Conservation (phyloP, 2,888 invertebrate species). For the Eupithecia exiguata region DNA sequence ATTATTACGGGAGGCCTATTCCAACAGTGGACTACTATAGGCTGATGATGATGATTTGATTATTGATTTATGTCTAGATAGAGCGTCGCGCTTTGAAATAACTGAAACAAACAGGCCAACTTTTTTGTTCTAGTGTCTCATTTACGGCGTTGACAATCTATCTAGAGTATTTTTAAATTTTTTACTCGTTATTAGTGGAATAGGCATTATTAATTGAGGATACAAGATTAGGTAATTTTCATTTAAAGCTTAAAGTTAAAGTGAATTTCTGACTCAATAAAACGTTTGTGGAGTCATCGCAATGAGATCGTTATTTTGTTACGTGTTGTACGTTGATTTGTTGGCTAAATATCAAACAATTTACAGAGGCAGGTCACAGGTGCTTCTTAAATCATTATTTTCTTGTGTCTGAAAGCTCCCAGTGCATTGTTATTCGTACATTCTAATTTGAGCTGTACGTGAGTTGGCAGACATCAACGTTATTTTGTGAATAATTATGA, state of each 20-base stretch:
- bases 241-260: not conserved
- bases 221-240: not conserved
- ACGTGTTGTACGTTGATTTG: too few species aligned
- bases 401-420: slow-evolving; percentile 5
- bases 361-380: slow-evolving; percentile 6
- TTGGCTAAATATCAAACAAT: not conserved
- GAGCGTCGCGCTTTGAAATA: too few species aligned
- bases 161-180: not conserved
- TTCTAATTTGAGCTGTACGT: not conserved
- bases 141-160: too few species aligned
- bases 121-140: too few species aligned
- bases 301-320: not conserved
- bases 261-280: not conserved
- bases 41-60: too few species aligned
- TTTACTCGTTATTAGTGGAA: not conserved
- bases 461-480: slow-evolving; percentile 4
- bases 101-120: too few species aligned
- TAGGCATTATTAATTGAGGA: not conserved
- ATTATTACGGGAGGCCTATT: too few species aligned
- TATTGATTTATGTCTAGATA: too few species aligned
- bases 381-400: slow-evolving; percentile 1
- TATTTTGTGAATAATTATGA: not conserved
- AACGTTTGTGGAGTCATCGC: not conserved
- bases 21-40: too few species aligned
- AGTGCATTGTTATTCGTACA: not conserved